phyloP scores from a whole-genome alignment of 2,797 vertebrate genomes.

The Sebastes taczanowskii region DNA sequence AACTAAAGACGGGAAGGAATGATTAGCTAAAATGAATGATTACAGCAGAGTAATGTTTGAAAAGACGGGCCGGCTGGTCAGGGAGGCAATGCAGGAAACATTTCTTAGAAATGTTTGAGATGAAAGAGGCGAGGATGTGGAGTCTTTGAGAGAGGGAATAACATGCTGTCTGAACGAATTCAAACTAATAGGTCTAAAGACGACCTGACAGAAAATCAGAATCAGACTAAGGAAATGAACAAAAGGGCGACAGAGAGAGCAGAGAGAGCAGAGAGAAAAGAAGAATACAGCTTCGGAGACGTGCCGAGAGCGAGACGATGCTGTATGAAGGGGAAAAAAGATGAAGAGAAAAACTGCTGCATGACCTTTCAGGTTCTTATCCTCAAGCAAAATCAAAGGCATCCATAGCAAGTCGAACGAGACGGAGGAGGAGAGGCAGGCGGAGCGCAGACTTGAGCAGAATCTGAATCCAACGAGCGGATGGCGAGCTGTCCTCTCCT shows the following conservation, averaged over 20 bases:
- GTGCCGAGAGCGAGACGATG: neutral
- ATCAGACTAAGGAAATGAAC: neutral
- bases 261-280: neutral
- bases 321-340: neutral
- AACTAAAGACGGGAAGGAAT: neutral
- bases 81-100: neutral
- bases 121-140: slow-evolving; percentile 27
- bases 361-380: slow-evolving; percentile 58
- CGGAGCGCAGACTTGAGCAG: slow-evolving; percentile 24
- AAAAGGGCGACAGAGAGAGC: neutral
- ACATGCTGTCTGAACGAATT: slow-evolving; percentile 3
- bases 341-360: slow-evolving; percentile 47
- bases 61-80: neutral
- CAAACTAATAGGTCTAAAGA: neutral
- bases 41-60: neutral
- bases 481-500: slow-evolving; percentile 35
- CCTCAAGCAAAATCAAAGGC: slow-evolving; percentile 59
- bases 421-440: slow-evolving; percentile 45
- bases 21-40: slow-evolving; percentile 11
- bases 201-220: slow-evolving; percentile 21
- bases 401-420: slow-evolving; percentile 43
- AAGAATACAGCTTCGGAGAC: neutral
- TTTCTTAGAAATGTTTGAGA: slow-evolving; percentile 14
- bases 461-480: slow-evolving; percentile 45
- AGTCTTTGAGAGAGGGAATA: slow-evolving; percentile 23